phyloP scores from a whole-genome alignment of 2,888 invertebrate genomes.

The Portevinia maculata region DNA sequence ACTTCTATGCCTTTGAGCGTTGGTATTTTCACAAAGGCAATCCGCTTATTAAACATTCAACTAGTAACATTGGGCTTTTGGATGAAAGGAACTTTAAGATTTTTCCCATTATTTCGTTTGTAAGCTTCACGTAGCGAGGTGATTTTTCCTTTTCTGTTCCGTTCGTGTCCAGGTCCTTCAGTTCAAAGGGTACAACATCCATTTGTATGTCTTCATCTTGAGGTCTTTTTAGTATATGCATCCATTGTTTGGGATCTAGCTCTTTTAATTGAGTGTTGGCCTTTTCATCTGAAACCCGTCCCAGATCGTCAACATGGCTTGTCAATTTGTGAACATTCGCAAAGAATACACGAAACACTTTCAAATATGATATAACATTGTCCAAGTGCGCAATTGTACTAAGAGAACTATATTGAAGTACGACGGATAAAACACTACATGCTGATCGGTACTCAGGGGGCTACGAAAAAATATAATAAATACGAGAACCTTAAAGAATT shows the following conservation, averaged over 20 bases:
- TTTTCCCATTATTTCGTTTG: conserved; percentile 85
- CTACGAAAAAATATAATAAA: conserved; percentile 58
- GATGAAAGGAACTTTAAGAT: conserved; percentile 87
- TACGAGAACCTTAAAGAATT: background rate
- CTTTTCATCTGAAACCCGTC: conserved; percentile 26
- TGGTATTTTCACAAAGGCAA: conserved; percentile 85
- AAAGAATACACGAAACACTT: conserved; percentile 88
- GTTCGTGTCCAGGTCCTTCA: conserved; percentile 81
- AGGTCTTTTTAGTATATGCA: conserved; percentile 77
- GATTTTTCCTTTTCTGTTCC: conserved; percentile 77
- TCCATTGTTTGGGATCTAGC: conserved; percentile 78
- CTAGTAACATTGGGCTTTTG: conserved; percentile 84
- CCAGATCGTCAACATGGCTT: conserved; percentile 75
- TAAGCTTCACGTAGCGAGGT: conserved; percentile 86
- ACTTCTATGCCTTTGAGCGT: no score
- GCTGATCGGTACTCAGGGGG: conserved; percentile 85
- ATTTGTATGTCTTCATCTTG: conserved; percentile 78
- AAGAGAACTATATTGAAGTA: conserved; percentile 88
- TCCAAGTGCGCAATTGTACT: conserved; percentile 87
- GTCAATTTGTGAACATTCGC: conserved; percentile 86
- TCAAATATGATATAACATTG: conserved; percentile 86
- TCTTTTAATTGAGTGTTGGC: conserved; percentile 75
- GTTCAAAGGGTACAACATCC: no score
- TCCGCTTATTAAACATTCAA: conserved; percentile 86
- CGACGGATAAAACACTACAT: conserved; percentile 88